Evolutionary conservation across 2,888 invertebrate species (phyloP).

Genomic region (Emmelina monodactyla): DNA sequence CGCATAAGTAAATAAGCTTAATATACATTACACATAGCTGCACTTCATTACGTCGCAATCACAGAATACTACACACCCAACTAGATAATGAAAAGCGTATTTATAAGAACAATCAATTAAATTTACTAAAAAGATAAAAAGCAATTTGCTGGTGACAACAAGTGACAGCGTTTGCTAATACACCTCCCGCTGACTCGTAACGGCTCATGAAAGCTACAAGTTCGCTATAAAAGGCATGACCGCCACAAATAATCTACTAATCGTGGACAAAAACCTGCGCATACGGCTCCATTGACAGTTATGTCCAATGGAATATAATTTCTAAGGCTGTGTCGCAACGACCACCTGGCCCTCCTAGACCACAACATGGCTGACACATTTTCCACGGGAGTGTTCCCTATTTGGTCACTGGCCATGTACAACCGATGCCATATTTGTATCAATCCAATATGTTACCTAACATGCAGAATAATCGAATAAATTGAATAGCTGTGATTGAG

Average conservation of each 20-base stretch:
- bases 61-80: too few species aligned
- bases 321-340: background rate
- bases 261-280: background rate
- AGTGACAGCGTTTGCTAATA: too few species aligned
- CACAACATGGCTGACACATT: conserved; percentile 36
- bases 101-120: too few species aligned
- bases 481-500: background rate
- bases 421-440: background rate
- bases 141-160: too few species aligned
- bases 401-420: conserved; percentile 22
- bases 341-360: background rate
- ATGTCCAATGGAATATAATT: too few species aligned
- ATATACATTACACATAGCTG: too few species aligned
- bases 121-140: too few species aligned
- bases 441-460: background rate
- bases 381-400: conserved; percentile 40
- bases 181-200: too few species aligned
- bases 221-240: background rate
- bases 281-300: background rate
- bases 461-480: background rate
- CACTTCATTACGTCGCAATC: too few species aligned
- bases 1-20: background rate
- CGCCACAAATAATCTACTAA: background rate
- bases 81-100: too few species aligned
- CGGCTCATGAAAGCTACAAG: background rate